Base-by-base conservation (phyloP, 2,113 vertebrate genomes). In the Tragelaphus strepsiceros region DNA sequence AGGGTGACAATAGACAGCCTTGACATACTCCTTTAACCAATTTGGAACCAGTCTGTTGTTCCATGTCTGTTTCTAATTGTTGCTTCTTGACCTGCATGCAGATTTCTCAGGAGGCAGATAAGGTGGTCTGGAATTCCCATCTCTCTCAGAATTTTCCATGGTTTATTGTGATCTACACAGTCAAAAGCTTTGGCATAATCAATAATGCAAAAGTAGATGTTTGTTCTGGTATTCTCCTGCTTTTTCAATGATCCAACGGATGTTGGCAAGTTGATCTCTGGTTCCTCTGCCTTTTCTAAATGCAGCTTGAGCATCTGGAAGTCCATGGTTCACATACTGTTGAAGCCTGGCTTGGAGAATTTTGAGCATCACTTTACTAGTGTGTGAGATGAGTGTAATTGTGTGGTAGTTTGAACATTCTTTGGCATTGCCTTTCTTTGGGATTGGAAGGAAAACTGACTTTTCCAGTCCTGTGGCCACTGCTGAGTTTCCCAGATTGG, bases 391-490 rank as follows among this genome's bases (percentile, higher is more conserved):
- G 64, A 67, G 7, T 21, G 4, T 16, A 67, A 67, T 2, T n/a
- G 16, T 19, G 7, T 0, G 0, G 7, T n/a, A 67, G 17, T 35
- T 67, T 35, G 32, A 67, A 9, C 64, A n/a, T n/a, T n/a, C 4
- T 67, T 19, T n/a, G 32, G 32, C 32, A 67, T 67, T 67, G 64
- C 64, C 32, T 67, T n/a, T 67, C 32, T 67, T 67, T 67, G 32
- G 8, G 17, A 21, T n/a, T 67, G 64, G 8, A 35, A 67, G 17
- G 64, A 67, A 67, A 35, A 67, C 64, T 35, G 16, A 67, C 17
- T 17, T 67, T 67, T 67, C 17, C 8, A 10, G 17, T 67, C 9
- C 32, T 35, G 4, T 67, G 9, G 17, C 32, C 32, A 67, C 32
- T 67, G 64, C 32, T 35, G 32, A 11, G 19, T 67, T 35, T 67